These are phyloP conservation scores for Ladona fulva DNA, from an alignment of 1,140 invertebrate species.

Conservation along the genomic window DNA sequence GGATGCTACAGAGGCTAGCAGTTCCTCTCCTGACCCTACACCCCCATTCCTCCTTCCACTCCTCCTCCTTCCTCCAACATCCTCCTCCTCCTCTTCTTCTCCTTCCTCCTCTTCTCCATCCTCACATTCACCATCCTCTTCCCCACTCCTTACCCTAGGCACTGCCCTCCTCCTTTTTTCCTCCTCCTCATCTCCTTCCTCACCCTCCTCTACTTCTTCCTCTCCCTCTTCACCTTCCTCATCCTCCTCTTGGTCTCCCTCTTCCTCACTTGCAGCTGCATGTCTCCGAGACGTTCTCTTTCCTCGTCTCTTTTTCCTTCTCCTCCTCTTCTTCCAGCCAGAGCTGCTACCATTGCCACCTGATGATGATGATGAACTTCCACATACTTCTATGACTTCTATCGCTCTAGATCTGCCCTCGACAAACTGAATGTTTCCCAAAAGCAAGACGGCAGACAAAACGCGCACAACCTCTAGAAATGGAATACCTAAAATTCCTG, in stretches of 20 bases:
- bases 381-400: neutral
- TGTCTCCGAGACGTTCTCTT: neutral
- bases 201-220: slow-evolving; percentile 57
- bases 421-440: slow-evolving; percentile 85
- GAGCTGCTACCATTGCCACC: neutral
- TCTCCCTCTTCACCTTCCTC: neutral
- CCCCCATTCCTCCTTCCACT: slow-evolving; percentile 12
- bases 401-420: slow-evolving; percentile 42
- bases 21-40: slow-evolving; percentile 44
- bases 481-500: slow-evolving; percentile 78
- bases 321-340: neutral
- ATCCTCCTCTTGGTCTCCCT: neutral
- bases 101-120: neutral
- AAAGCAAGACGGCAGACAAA: slow-evolving; percentile 75
- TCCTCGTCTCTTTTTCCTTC: neutral
- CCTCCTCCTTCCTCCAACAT: slow-evolving; percentile 18
- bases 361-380: neutral
- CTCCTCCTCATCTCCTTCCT: slow-evolving; percentile 43
- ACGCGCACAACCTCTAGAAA: slow-evolving; percentile 89
- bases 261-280: neutral
- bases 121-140: neutral
- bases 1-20: slow-evolving; percentile 73
- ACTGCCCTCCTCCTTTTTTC: neutral
- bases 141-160: neutral
- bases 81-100: neutral